A percentile compares a stretch with the other conserved stretches of the same genome.
These are phyloP conservation scores for Apis florea DNA, from an alignment of 1,140 invertebrate genomes.

Conservation along the genomic window DNA sequence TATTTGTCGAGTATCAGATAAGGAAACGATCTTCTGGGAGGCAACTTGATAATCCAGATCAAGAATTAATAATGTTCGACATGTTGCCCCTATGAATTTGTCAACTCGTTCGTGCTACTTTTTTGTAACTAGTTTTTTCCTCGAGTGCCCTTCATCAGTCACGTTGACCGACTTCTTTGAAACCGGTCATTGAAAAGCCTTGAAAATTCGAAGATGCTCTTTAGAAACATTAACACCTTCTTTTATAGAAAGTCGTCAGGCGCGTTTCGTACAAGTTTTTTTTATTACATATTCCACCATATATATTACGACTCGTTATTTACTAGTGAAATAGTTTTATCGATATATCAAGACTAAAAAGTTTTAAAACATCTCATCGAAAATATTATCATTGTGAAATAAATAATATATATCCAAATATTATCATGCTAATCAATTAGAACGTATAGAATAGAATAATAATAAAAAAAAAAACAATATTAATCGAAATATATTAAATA, in stretches of 20 bases:
- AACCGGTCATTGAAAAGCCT: slow-evolving; percentile 32
- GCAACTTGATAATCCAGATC: slow-evolving; percentile 45
- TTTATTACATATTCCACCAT: not conserved
- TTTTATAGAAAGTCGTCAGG: not conserved
- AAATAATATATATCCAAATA: too few relatives aligned
- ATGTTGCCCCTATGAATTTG: slow-evolving; percentile 7
- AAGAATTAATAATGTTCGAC: slow-evolving; percentile 23
- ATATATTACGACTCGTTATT: not conserved
- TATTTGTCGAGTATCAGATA: slow-evolving; percentile 48
- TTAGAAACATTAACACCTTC: not conserved
- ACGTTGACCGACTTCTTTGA: slow-evolving; percentile 39
- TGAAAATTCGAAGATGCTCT: slow-evolving; percentile 37
- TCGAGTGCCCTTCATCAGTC: slow-evolving; percentile 24
- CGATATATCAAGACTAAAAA: not conserved
- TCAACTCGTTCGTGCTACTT: slow-evolving; percentile 47
- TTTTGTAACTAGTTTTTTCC: slow-evolving; percentile 39
- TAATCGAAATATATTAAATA: too few relatives aligned
- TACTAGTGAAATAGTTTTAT: not conserved
- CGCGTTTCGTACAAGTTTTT: not conserved
- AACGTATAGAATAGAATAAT: too few relatives aligned
- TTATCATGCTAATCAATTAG: too few relatives aligned
- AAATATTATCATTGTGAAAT: not conserved
- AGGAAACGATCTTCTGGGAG: slow-evolving; percentile 23
- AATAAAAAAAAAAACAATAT: too few relatives aligned
- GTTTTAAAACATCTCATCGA: not conserved